These are phyloP conservation scores for Selenia dentaria DNA, from an alignment of 2,888 invertebrate species.

Conservation along the genomic window DNA sequence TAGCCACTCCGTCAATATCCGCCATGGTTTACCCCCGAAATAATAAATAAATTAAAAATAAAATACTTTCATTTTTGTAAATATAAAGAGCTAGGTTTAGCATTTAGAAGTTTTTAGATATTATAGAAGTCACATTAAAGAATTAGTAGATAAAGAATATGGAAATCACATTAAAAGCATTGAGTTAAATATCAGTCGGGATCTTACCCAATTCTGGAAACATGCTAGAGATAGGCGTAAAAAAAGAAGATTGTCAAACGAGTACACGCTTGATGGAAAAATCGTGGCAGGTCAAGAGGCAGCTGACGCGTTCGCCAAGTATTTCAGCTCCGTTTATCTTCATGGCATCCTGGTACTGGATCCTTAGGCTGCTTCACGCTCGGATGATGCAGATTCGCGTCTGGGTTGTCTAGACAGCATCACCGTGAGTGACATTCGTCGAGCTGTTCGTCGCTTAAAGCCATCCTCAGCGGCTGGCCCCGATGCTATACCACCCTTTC, in stretches of 20 bases:
- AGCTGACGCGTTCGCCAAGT: neutral
- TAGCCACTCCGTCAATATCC: conserved; percentile 1
- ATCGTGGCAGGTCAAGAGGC: neutral
- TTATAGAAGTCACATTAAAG: neutral
- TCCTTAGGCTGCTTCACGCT: neutral
- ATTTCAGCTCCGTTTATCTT: conserved; percentile 2
- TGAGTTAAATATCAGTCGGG: neutral
- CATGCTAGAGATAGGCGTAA: neutral
- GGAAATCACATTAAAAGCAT: neutral
- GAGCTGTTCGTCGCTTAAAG: neutral
- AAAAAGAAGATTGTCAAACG: neutral
- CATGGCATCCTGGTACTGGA: neutral
- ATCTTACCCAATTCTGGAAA: neutral
- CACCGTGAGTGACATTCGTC: neutral
- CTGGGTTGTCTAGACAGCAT: neutral
- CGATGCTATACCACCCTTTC: neutral
- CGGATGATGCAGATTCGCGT: neutral
- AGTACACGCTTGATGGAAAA: neutral
- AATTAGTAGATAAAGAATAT: neutral
- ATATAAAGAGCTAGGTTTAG: conserved; percentile 4
- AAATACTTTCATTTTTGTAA: conserved; percentile 8
- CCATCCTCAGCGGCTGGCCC: neutral
- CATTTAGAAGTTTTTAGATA: conserved; percentile 2
- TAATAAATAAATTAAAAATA: conserved; percentile 1
- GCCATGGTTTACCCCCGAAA: conserved; percentile 7